phyloP scores from a whole-genome alignment of 2,113 vertebrate species.

The Enhydra lutris region DNA sequence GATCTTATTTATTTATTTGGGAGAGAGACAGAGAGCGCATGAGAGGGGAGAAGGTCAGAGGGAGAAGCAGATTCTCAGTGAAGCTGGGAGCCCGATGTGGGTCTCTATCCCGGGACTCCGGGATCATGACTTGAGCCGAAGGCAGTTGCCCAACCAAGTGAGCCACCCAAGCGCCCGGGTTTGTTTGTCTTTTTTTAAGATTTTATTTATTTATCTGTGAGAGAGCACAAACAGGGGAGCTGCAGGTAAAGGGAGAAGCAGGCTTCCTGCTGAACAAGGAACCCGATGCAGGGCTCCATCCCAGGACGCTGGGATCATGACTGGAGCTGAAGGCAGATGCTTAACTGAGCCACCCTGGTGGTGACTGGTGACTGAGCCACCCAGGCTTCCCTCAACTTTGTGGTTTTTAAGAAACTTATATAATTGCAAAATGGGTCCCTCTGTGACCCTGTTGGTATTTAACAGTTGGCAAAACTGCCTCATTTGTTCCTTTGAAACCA shows the following conservation, averaged over 20 bases:
- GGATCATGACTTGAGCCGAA: background rate
- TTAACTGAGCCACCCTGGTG: too few relatives aligned
- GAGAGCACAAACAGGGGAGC: too few relatives aligned
- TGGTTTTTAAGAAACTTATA: background rate
- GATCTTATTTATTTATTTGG: background rate
- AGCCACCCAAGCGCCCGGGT: background rate
- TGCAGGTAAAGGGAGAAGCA: background rate
- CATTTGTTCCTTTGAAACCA: background rate
- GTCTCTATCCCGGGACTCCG: background rate
- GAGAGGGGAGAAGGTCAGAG: background rate
- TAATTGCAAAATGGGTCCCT: background rate
- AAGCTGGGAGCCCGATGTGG: background rate
- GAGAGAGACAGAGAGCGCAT: too few relatives aligned
- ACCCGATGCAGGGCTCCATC: background rate
- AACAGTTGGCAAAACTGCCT: background rate
- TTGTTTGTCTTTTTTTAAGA: too few relatives aligned
- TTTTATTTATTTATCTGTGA: too few relatives aligned
- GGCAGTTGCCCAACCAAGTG: background rate
- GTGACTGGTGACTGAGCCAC: background rate
- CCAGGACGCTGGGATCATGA: background rate
- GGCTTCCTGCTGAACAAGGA: background rate
- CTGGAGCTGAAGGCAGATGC: background rate
- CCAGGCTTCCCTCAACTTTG: background rate
- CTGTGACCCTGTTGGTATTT: background rate
- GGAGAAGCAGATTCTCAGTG: background rate